Base-by-base conservation (phyloP, 2,113 vertebrate species). In the Columba janthina region DNA sequence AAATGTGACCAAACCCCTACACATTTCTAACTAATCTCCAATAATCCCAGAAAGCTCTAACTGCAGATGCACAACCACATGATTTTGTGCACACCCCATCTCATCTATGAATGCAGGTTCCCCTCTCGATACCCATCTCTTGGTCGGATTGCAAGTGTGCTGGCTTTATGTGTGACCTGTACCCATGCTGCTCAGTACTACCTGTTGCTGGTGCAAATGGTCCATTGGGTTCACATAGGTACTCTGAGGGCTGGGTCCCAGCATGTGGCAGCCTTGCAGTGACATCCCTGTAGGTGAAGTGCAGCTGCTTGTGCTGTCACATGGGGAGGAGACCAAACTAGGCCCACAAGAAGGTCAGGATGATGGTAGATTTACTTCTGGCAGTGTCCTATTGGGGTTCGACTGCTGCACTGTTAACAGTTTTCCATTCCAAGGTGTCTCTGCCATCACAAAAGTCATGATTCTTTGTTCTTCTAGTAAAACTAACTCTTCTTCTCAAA, bases 121-220 rank as follows among this genome's bases (percentile, higher is more conserved):
- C 8, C 6, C 6, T n/a, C 24, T 61, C 56, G 53, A n/a, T 31
- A 31, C 7, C 5, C 11, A 42, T 1, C 18, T 67, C 46, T 22
- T 0, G 1, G 21, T 34, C 26, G 5, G 25, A 15, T 6, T 64
- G 24, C 21, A 42, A 3, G 5, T 36, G 16, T n/a, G 8, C 54
- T 58, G 40, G 25, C 13, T 92, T 42, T 60, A 15, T 46, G 15
- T 36, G 34, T 36, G 20, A 32, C 66, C 15, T 42, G 12, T 25
- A 9, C 15, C 10, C 1, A 0, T 57, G 20, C 50, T 53, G 29
- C 11, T 64, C 19, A 32, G 48, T 51, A 4, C 12, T 40, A 2
- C 6, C 9, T 46, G 11, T 0, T 2, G 25, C 14, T n/a, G 18
- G 2, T 26, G 20, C 4, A 3, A 34, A 58, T 76, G 7, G 2